Evolutionary conservation across 2,888 invertebrate species (phyloP).

Genomic region (Noctuana brunneofusca): DNA sequence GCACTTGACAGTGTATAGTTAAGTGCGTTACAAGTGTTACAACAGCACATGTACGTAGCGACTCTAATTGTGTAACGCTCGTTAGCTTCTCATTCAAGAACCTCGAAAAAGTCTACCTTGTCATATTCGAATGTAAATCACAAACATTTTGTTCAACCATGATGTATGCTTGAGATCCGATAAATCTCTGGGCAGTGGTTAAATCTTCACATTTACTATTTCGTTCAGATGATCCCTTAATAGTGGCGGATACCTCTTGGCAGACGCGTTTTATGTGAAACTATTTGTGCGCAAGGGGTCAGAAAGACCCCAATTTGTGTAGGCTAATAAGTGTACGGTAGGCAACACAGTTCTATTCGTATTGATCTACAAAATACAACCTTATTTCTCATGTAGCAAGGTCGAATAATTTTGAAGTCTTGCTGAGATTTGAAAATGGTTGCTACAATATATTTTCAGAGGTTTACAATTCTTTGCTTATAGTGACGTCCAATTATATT

Average conservation of each 20-base stretch:
- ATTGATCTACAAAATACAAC: neutral
- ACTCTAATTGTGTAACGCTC: too few species aligned
- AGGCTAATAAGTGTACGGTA: constrained; percentile 36
- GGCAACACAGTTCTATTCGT: neutral
- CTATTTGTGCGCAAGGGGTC: constrained; percentile 37
- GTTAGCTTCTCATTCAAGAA: too few species aligned
- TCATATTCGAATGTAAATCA: too few species aligned
- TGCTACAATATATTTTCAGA: too few species aligned
- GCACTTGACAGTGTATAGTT: too few species aligned
- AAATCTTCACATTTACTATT: constrained; percentile 31
- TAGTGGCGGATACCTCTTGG: constrained; percentile 33
- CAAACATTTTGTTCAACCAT: too few species aligned
- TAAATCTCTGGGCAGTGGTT: constrained; percentile 15
- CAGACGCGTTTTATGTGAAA: constrained; percentile 36
- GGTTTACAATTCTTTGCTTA: too few species aligned
- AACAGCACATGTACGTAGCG: too few species aligned
- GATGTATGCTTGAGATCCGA: constrained; percentile 1
- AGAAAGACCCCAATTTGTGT: constrained; percentile 37
- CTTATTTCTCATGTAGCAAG: neutral
- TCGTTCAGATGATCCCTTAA: constrained; percentile 22
- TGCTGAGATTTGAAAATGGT: too few species aligned
- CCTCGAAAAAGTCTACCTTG: too few species aligned
- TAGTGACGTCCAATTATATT: too few species aligned
- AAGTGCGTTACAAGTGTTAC: too few species aligned
- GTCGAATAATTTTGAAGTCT: neutral